phyloP scores from a whole-genome alignment of 2,888 invertebrate species.

The Nomada goodeniana region DNA sequence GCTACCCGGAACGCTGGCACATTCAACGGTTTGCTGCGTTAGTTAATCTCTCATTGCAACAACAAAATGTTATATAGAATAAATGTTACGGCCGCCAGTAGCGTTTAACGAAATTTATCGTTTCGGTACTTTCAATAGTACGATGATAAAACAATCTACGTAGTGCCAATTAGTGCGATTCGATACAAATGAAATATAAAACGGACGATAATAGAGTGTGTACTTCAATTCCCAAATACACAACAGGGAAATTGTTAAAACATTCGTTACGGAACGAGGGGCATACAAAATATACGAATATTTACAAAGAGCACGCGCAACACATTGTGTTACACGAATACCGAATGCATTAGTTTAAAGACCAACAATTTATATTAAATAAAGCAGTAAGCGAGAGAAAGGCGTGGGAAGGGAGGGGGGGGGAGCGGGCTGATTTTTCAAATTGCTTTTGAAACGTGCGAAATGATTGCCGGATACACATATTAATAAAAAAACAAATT shows the following conservation, averaged over 20 bases:
- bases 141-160: neutral
- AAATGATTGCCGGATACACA: neutral
- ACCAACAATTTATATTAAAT: no score
- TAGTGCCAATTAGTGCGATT: no score
- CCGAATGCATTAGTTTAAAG: no score
- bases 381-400: no score
- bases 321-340: no score
- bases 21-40: conserved; percentile 26
- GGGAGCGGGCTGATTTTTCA: neutral
- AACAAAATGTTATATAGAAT: neutral
- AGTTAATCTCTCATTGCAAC: conserved; percentile 13
- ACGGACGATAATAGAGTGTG: no score
- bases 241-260: no score
- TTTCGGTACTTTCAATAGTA: neutral
- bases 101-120: neutral
- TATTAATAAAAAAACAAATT: neutral
- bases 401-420: no score
- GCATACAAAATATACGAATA: neutral
- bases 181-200: no score
- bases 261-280: neutral
- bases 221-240: no score
- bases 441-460: neutral
- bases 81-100: neutral
- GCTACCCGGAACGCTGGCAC: neutral
- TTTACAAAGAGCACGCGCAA: neutral